Evolutionary conservation across 2,113 vertebrate species (phyloP).

Genomic region (Aegithalos caudatus): DNA sequence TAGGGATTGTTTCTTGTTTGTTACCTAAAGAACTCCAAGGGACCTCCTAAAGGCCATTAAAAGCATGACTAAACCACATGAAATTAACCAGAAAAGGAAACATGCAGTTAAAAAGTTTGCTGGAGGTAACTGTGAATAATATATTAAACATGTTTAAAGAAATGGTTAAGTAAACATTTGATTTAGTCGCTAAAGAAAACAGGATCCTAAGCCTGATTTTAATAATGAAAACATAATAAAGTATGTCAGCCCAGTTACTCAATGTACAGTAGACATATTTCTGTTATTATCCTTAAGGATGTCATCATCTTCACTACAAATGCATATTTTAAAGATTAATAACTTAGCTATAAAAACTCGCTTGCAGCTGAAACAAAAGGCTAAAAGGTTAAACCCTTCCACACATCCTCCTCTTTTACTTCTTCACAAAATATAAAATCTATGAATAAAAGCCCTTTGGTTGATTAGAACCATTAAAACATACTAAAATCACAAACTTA

Average conservation of each 20-base stretch:
- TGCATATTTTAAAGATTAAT: background rate
- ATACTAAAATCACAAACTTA: background rate
- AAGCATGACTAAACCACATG: conserved; percentile 40
- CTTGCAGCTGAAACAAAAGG: conserved; percentile 12
- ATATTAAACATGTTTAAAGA: background rate
- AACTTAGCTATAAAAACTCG: background rate
- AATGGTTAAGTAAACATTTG: background rate
- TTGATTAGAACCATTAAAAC: background rate
- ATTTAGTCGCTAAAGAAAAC: background rate
- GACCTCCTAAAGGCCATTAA: conserved; percentile 31
- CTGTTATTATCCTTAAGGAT: background rate
- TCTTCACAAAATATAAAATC: background rate
- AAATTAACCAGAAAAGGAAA: conserved; percentile 57
- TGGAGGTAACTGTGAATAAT: conserved; percentile 21
- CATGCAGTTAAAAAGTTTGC: conserved; percentile 13
- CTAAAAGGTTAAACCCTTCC: background rate
- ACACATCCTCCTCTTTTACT: background rate
- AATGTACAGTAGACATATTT: background rate
- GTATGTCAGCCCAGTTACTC: background rate
- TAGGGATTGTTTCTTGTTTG: conserved; percentile 46
- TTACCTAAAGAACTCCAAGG: conserved; percentile 58
- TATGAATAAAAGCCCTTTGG: background rate
- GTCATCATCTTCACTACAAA: background rate
- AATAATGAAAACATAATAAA: background rate
- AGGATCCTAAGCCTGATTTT: background rate